Evolutionary conservation across 2,797 vertebrate species (phyloP), one percentile per base, ranked within the genome.

Genomic region (Semotilus atromaculatus): DNA sequence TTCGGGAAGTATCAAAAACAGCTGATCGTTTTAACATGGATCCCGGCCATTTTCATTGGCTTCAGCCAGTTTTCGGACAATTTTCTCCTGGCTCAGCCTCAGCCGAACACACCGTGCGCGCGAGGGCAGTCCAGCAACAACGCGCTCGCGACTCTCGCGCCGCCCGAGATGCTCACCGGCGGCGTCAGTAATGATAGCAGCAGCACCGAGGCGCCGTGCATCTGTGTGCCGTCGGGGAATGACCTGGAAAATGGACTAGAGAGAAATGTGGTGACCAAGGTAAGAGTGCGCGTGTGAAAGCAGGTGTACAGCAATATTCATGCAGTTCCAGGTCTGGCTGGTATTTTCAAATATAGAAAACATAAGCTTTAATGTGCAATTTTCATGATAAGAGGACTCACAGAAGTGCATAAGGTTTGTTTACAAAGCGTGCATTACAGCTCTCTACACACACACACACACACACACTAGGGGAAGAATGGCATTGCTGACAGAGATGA

Each of bases 51-150:
- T 1, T 97, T 99, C 83, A 98, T 99, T 64, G 97, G 97, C 89
- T 98, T 99, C 94, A 99, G 97, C 91, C 97, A 98, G 90, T 97
- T 97, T 94, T 99, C 98, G 21, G 97, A 99, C 90, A 95, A 94
- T 91, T 97, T 99, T 88, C 96, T 99, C 4, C 92, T 99, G 83
- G 97, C 97, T 85, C 96, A 97, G 92, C 98, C 95, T 85, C 96
- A 97, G 92, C 97, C 95, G 0, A 95, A 95, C 92, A 7, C 96
- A 92, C 96, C 95, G 92, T 99, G 98, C 85, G 90, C 94, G 78
- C 91, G 94, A 58, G 89, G 91, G 11, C 16, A 91, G 89, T 78
- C 40, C 6, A 92, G 94, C 90, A 75, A 67, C 77, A 90, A 86
- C 13, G 90, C 93, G 67, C 31, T n/a, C 21, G 16, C 55, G 16